Percentiles rank a stretch among this genome's conserved stretches.
Conservation (phyloP, 2,113 vertebrate species). For the Proteles cristata region DNA sequence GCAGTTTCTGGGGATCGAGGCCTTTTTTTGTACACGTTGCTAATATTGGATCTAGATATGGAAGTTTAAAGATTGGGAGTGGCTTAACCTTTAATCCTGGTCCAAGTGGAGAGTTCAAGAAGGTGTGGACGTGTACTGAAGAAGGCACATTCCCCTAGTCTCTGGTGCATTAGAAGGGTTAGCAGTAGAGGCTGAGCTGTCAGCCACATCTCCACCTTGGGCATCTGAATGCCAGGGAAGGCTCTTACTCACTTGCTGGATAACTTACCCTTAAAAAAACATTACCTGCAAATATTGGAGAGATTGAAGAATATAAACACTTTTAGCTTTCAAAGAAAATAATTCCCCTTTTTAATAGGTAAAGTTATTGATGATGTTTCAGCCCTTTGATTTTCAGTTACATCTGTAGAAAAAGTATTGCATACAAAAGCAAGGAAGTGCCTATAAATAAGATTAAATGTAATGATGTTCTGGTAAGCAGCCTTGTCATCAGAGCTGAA, state of each 20-base stretch:
- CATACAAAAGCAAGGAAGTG: not conserved
- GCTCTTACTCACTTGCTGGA: not conserved
- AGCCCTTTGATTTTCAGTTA: slow-evolving; percentile 35
- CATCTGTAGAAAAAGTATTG: slow-evolving; percentile 12
- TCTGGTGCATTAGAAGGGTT: not conserved
- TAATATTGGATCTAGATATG: not conserved
- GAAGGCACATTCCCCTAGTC: not conserved
- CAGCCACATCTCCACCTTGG: not conserved
- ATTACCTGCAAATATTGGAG: not conserved
- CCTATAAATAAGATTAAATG: not conserved
- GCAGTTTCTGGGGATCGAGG: not conserved
- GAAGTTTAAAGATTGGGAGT: not conserved
- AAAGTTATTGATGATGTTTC: not conserved
- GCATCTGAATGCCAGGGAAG: not conserved
- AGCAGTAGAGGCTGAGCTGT: not conserved
- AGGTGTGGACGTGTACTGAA: not conserved
- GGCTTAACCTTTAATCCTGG: not conserved
- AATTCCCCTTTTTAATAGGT: not conserved
- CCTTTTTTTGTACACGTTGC: not conserved
- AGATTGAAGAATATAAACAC: not conserved
- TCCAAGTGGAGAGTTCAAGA: slow-evolving; percentile 8
- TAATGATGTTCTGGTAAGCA: not conserved
- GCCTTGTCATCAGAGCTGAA: not conserved
- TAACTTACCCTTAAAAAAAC: not conserved
- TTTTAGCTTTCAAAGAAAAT: not conserved